Conservation (phyloP, 2,888 invertebrate species). For the Dryobota labecula region DNA sequence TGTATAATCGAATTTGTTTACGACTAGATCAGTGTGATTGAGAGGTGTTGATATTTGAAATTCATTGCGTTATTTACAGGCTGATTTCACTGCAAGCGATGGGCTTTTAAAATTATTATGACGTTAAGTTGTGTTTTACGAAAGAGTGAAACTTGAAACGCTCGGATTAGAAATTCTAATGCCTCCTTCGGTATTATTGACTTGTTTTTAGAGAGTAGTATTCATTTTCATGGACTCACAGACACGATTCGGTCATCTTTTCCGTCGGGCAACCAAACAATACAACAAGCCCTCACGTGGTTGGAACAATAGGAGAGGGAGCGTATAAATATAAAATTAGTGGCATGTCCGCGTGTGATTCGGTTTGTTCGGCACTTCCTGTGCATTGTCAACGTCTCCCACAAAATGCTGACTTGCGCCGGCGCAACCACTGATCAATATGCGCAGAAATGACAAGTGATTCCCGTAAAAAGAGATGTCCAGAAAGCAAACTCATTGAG, state of each 20-base stretch:
- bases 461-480: background rate
- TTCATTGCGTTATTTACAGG: constrained; percentile 61
- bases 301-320: constrained; percentile 77
- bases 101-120: constrained; percentile 45
- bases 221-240: constrained; percentile 4
- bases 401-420: constrained; percentile 78
- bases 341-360: constrained; percentile 83
- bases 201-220: constrained; percentile 9
- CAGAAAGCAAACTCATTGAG: background rate
- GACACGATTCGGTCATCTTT: constrained; percentile 15
- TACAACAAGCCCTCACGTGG: constrained; percentile 49
- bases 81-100: constrained; percentile 43
- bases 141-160: constrained; percentile 52
- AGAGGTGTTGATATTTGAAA: constrained; percentile 65
- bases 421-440: constrained; percentile 73
- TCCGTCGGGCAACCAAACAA: constrained; percentile 32
- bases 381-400: constrained; percentile 86
- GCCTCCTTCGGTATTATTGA: constrained; percentile 27
- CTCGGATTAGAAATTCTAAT: constrained; percentile 44
- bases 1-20: constrained; percentile 70
- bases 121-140: constrained; percentile 44
- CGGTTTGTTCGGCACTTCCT: constrained; percentile 88
- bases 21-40: constrained; percentile 67
- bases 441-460: constrained; percentile 57
- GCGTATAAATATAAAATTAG: constrained; percentile 80